Evolutionary conservation across 37 sponge, comb jelly and placozoan species (phyloP), one percentile per base, ranked within the genome.

Genomic region (Lycopodina hypogea): DNA sequence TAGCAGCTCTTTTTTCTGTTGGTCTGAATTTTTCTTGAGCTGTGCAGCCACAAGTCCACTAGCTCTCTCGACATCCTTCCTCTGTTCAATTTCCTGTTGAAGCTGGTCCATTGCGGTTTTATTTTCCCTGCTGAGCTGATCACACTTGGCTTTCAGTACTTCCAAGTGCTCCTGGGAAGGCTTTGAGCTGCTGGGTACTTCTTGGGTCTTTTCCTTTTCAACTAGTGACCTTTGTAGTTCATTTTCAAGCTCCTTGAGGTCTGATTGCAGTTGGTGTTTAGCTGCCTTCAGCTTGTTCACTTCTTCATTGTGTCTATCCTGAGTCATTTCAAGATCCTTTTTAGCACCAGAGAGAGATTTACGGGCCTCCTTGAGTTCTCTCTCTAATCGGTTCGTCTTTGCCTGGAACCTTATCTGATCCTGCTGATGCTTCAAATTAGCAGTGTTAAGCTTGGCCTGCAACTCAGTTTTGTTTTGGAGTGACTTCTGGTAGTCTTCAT

Each of bases 371-470:
- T 81, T 80, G 40, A 92, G 69, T 11, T 87, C 88, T 4, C 73
- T 42, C 58, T 87, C 92, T 28, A 84, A 51, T 21, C 68, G 42
- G 34, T 60, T 45, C 14, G 56, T 35, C 55, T 80, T 87, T n/a
- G 84, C 85, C 34, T 80, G 73, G 59, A 32, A 23, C 52, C 81
- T 84, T 24, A 81, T 42, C 58, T 41, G 19, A 62, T 92, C 88
- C 1, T 77, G 71, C 36, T 92, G 92, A 39, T 84, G 72, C 53
- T 9, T 63, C 4, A 87, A 35, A 60, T 79, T 84, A 55, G 57
- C 52, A 50, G 83, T 38, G 22, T 68, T 83, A 62, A 92, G 58
- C 35, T 92, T 80, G 12, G 79, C 50, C 56, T 87, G 81, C 50
- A 92, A 51, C n/a, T 57, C 42, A 19, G 73, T 35, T 39, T 83